Evolutionary conservation across 2,888 invertebrate genomes (phyloP).

Genomic region (Lottia gigantea): DNA sequence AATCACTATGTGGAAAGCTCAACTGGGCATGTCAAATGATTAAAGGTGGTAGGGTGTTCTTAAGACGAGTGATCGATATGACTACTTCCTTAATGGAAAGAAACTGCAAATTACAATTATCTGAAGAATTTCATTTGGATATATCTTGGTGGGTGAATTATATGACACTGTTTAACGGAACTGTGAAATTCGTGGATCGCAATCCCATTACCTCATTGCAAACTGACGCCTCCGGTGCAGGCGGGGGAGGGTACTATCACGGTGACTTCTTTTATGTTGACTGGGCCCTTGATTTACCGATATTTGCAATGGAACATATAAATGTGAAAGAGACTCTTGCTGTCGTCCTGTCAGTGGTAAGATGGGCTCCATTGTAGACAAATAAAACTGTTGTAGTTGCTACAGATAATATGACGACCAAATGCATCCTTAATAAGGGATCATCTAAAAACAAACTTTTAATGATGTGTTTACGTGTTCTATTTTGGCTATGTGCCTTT

Average conservation of each 20-base stretch:
- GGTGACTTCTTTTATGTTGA: neutral
- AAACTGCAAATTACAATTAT: neutral
- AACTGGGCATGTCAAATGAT: slow-evolving; percentile 7
- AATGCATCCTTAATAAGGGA: neutral
- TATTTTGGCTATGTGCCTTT: no score
- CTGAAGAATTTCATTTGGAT: neutral
- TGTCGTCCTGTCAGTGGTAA: neutral
- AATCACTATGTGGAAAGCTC: neutral
- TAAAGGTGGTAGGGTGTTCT: neutral
- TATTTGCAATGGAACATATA: neutral
- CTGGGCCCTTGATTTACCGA: neutral
- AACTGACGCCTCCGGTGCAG: neutral
- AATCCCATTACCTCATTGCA: neutral
- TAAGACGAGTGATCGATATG: neutral
- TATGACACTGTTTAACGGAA: neutral
- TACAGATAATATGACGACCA: neutral
- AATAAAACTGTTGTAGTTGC: neutral
- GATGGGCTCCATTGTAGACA: neutral
- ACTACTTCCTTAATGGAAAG: neutral
- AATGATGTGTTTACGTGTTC: neutral
- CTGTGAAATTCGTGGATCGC: neutral
- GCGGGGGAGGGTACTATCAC: neutral
- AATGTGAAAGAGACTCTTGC: neutral
- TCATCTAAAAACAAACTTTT: neutral
- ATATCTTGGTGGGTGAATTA: neutral